These are phyloP conservation scores for Coranthus polyacanthus DNA, from an alignment of 2,797 vertebrate species.

Conservation along the genomic window DNA sequence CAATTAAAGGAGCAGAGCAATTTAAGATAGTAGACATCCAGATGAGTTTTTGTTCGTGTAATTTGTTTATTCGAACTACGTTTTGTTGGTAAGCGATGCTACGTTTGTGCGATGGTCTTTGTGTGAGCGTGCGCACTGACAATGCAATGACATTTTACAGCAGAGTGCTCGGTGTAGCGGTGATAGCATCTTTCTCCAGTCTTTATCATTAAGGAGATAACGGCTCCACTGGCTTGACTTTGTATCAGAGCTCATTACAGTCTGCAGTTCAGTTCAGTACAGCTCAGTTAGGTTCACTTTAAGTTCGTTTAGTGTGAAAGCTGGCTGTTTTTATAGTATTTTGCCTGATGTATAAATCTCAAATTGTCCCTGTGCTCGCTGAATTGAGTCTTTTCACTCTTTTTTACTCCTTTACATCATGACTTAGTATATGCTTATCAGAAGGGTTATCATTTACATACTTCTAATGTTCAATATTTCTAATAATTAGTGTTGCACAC, in stretches of 20 bases:
- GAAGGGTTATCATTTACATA: no score
- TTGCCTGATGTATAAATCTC: background rate
- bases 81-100: no score
- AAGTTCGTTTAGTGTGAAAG: constrained; percentile 33
- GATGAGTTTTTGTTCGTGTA: constrained; percentile 3
- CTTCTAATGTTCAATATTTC: no score
- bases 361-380: background rate
- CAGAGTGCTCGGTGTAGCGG: constrained; percentile 47
- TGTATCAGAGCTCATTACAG: constrained; percentile 66
- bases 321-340: constrained; percentile 8
- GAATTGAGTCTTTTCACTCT: no score
- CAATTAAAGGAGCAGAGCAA: constrained; percentile 39
- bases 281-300: constrained; percentile 44
- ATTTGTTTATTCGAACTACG: constrained; percentile 8
- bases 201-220: constrained; percentile 78
- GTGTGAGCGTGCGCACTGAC: constrained; percentile 18
- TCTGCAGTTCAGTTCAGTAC: constrained; percentile 53
- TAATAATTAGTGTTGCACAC: no score
- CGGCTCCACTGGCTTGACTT: constrained; percentile 59
- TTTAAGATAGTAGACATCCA: constrained; percentile 8
- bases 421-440: no score
- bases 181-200: constrained; percentile 70
- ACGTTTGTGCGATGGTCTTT: constrained; percentile 6
- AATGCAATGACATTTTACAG: constrained; percentile 52
- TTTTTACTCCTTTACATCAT: no score